These are phyloP conservation scores for Nothoprocta pentlandii DNA, from an alignment of 2,113 vertebrate genomes.

Conservation along the genomic window DNA sequence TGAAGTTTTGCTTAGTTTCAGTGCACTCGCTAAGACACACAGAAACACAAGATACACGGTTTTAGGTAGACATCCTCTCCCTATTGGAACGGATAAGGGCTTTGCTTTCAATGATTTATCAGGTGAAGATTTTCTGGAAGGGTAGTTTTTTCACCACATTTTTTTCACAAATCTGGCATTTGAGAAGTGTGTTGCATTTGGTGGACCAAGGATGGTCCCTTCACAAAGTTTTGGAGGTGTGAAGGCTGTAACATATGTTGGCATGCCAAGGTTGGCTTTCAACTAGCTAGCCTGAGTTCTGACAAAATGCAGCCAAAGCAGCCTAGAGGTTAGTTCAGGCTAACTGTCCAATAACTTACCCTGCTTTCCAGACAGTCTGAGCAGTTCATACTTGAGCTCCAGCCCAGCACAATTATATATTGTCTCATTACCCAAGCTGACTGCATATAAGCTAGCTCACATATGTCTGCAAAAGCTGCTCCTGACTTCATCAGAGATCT, in stretches of 20 bases:
- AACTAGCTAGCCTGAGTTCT: not conserved
- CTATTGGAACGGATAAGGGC: not conserved
- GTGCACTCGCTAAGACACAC: not conserved
- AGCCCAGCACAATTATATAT: constrained; percentile 2
- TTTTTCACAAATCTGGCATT: not conserved
- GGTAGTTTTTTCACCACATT: not conserved
- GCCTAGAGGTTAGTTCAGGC: constrained; percentile 39
- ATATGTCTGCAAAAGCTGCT: not conserved
- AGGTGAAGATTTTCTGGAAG: not conserved
- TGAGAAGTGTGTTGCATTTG: not conserved
- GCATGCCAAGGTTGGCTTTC: not conserved
- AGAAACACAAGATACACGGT: not conserved
- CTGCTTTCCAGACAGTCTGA: not conserved
- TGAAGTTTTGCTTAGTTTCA: not conserved
- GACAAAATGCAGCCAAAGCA: constrained; percentile 39
- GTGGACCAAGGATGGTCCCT: not conserved
- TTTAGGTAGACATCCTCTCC: not conserved
- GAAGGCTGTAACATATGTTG: accelerated
- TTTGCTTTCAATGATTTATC: not conserved
- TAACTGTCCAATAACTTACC: constrained; percentile 2
- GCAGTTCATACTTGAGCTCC: constrained; percentile 7
- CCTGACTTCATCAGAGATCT: not conserved
- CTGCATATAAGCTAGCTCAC: not conserved
- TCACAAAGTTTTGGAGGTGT: not conserved
- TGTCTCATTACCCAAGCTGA: not conserved